A percentile compares a stretch with the other conserved stretches of the same genome.
Conservation (phyloP, 2,797 vertebrate species). For the Enteromius anoplus region DNA sequence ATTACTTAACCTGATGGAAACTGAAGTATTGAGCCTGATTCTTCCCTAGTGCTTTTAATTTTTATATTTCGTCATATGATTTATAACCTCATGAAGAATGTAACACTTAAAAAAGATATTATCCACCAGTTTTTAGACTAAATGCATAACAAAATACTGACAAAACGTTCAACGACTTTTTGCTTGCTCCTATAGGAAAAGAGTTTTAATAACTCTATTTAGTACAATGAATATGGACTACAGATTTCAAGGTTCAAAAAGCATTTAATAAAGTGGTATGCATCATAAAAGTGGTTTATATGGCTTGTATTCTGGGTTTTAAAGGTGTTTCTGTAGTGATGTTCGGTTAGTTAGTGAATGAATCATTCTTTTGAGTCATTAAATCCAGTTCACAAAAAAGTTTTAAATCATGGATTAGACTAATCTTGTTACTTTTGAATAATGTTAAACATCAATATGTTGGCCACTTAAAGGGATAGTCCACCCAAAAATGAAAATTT, state of each 20-base stretch:
- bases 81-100: slow-evolving; percentile 22
- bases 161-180: too few species aligned
- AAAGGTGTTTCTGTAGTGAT: background rate
- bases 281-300: background rate
- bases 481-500: background rate
- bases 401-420: background rate
- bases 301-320: too few species aligned
- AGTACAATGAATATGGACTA: background rate
- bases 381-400: background rate
- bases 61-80: slow-evolving; percentile 59
- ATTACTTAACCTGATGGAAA: slow-evolving; percentile 55
- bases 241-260: background rate
- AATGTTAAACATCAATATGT: background rate
- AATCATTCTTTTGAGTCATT: background rate
- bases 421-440: background rate
- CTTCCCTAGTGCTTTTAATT: slow-evolving; percentile 67
- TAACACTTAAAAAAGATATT: background rate
- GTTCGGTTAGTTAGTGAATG: background rate
- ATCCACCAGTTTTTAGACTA: slow-evolving; percentile 12
- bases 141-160: background rate
- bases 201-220: background rate
- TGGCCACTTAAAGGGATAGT: background rate
- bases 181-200: background rate
- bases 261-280: background rate
- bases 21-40: slow-evolving; percentile 42